These are phyloP conservation scores for Drosophila funebris DNA, from an alignment of 1,140 invertebrate species.

Conservation along the genomic window DNA sequence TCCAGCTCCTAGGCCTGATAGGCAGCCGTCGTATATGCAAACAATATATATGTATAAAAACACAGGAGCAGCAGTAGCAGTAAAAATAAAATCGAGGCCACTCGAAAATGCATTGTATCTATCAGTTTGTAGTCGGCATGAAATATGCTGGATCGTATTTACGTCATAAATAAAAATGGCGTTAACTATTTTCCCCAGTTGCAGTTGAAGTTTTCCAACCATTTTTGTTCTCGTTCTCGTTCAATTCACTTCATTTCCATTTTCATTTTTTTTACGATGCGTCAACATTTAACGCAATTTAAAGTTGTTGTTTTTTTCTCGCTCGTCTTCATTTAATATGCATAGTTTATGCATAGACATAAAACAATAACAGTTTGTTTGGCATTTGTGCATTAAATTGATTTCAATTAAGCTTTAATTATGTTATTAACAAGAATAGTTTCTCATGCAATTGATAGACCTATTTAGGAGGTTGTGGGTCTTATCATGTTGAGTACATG, in stretches of 20 bases:
- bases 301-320: conserved; percentile 42
- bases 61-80: background rate
- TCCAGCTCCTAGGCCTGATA: conserved; percentile 28
- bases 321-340: background rate
- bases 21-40: conserved; percentile 41
- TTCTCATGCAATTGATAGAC: too few species aligned
- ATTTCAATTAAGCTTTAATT: background rate
- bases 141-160: conserved; percentile 73
- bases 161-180: conserved; percentile 79
- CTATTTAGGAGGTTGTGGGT: too few species aligned
- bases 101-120: conserved; percentile 77
- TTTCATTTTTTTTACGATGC: conserved; percentile 51
- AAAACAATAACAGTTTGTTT: conserved; percentile 14
- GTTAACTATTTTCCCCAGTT: conserved; percentile 67
- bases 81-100: conserved; percentile 44
- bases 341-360: conserved; percentile 11
- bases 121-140: conserved; percentile 73
- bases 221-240: background rate
- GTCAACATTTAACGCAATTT: conserved; percentile 76
- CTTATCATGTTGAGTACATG: too few species aligned
- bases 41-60: conserved; percentile 17
- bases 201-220: conserved; percentile 18
- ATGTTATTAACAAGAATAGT: too few species aligned
- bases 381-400: background rate
- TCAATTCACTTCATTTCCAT: background rate